phyloP scores from a whole-genome alignment of 92 coral and sea anemone species.

The Siderastrea siderea region DNA sequence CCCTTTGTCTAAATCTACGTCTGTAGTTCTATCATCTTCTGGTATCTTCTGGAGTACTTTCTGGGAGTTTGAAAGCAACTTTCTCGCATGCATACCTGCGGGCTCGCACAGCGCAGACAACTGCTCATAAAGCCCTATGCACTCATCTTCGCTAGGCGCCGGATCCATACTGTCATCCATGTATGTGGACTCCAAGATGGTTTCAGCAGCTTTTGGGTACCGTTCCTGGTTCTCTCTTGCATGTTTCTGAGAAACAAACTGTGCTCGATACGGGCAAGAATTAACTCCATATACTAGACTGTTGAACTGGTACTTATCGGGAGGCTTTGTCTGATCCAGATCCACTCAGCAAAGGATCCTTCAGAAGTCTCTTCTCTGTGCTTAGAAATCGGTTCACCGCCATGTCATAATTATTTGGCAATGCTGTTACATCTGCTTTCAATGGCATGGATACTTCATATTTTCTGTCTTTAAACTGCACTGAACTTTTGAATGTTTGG shows the following conservation, averaged over 20 bases:
- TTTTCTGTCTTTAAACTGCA: neutral
- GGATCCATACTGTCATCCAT: too few relatives aligned
- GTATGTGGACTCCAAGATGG: slow-evolving; percentile 29
- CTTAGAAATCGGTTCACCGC: too few relatives aligned
- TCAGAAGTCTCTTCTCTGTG: too few relatives aligned
- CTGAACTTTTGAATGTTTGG: slow-evolving; percentile 41
- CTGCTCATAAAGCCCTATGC: slow-evolving; percentile 50
- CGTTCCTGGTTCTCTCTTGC: slow-evolving; percentile 5
- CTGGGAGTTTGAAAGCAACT: slow-evolving; percentile 3
- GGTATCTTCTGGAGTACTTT: neutral
- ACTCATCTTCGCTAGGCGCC: slow-evolving; percentile 29
- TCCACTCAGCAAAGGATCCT: neutral
- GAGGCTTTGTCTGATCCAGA: slow-evolving; percentile 50
- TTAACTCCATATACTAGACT: too few relatives aligned
- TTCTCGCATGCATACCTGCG: neutral
- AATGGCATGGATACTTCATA: slow-evolving; percentile 63
- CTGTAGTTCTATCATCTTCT: neutral
- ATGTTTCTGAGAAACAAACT: too few relatives aligned
- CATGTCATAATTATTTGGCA: slow-evolving; percentile 56
- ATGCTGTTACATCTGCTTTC: slow-evolving; percentile 30
- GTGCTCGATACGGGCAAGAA: too few relatives aligned
- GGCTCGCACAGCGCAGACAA: slow-evolving; percentile 40
- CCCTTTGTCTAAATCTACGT: neutral
- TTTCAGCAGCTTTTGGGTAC: slow-evolving; percentile 36
- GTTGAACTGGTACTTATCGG: too few relatives aligned